Base-by-base conservation (phyloP, 2,113 vertebrate species). In the Crotalus tigris region DNA sequence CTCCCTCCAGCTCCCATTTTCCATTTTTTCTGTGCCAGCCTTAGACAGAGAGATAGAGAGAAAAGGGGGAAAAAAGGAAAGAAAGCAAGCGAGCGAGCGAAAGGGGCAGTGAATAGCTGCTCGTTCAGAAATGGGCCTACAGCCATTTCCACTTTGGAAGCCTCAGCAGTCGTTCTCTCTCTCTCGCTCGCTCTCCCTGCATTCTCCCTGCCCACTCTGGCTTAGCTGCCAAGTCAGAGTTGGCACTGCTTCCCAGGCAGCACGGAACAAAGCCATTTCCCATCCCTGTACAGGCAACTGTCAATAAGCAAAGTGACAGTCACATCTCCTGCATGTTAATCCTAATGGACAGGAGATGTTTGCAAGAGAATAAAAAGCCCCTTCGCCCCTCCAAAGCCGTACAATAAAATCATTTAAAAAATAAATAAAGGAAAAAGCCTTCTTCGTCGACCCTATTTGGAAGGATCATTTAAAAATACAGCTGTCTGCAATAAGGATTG, bases 271-370 rank as follows among this genome's bases (percentile, higher is more conserved):
- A 97, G 97, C 96, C 96, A 58, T 97, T 96, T 94, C 96, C 96
- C 96, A 95, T 94, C 96, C 93, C 96, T 94, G 94, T 96, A 96
- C 96, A 95, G 89, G 90, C 58, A 89, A 87, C 96, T 96, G 96
- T 96, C 95, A 95, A 96, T 95, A 96, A 96, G 96, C 96, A 94
- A 96, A 96, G 96, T 96, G 96, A 97, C 96, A 97, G 96, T 95
- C 96, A 94, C 96, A 97, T 97, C 96, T 96, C 95, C 96, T 93
- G 96, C 96, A 95, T 96, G 95, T 97, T 97, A 97, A 97, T 97
- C 96, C 95, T 91, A 93, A 95, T 93, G 9, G 93, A 93, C 87
- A 58, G 87, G 95, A 53, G 94, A 92, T 92, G 85, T 69, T 95
- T 55, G 57, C 81, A 81, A 94, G 90, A 75, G 1, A 64, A n/a